Evolutionary conservation across 1,140 invertebrate genomes (phyloP), one percentile per base, ranked within the genome.

Genomic region (Heliconius melpomene): DNA sequence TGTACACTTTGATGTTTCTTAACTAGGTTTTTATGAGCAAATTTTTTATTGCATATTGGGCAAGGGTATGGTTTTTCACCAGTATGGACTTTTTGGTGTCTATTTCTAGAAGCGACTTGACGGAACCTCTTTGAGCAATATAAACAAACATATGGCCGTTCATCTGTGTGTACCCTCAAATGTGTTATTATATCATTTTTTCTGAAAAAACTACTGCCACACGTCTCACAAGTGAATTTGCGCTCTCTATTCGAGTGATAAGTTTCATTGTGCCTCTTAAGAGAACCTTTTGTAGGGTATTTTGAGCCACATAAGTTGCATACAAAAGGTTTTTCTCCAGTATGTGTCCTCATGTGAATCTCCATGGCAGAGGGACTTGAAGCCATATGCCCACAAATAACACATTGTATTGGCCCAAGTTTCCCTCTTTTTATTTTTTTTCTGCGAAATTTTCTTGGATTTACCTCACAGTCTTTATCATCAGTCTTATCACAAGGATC

Each of bases 321-420:
- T 32, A 96, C 95, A 88, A 97, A 97, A 6, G 97, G 97, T 84
- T 96, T 96, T 82, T 97, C 96, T 3, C 97, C 97, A 13, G 97
- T 97, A 82, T 98, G 97, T 3, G 96, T 97, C 29, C 97, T 89
- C 92, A 98, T 96, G 83, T 98, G 98, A 82, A 97, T 97, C 11
- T 97, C 96, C 70, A 98, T 88, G 6, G 96, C 91, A 2, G 93
- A 94, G 3, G 81, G 88, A 73, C 91, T 89, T 1, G 78, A 78
- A 0, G 85, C 85, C 77, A 90, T 79, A 9, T 86, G 82, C 1
- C 90, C 90, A 86, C 91, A 93, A 16, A 89, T 81, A 29, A 87
- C 84, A 85, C 91, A 93, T 70, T 88, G 85, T 32, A 89, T 81
- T 5, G 88, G 88, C 7, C 85, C 85, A 36, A 77, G 54, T 79